phyloP scores from a whole-genome alignment of 2,888 invertebrate species.

The Pollenia amentaria region DNA sequence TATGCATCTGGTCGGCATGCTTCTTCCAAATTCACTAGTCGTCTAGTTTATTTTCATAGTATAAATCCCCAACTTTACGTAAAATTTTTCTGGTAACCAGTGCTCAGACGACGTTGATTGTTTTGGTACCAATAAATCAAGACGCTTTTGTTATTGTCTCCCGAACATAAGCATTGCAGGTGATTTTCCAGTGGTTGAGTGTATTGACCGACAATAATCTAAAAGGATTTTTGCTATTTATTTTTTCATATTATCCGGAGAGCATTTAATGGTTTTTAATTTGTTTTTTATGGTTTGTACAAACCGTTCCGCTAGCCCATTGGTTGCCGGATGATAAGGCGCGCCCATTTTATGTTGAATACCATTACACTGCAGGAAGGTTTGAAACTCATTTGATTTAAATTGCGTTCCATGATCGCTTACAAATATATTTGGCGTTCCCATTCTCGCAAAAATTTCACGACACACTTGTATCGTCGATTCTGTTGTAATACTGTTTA shows the following conservation, averaged over 20 bases:
- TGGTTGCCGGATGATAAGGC: constrained; percentile 56
- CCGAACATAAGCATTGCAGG: too few relatives aligned
- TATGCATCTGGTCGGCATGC: too few relatives aligned
- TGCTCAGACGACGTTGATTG: not conserved
- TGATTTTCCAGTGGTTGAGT: constrained; percentile 64
- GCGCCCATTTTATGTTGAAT: too few relatives aligned
- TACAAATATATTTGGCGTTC: not conserved
- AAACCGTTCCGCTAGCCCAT: constrained; percentile 43
- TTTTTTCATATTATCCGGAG: constrained; percentile 18
- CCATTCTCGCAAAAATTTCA: constrained; percentile 54
- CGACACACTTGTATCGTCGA: constrained; percentile 72
- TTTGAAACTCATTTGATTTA: constrained; percentile 3
- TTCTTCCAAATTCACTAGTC: too few relatives aligned
- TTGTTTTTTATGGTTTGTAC: constrained; percentile 66
- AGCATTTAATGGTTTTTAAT: too few relatives aligned
- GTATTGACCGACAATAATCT: constrained; percentile 66
- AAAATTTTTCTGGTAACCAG: not conserved
- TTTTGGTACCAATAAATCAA: too few relatives aligned
- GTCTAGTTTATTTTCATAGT: too few relatives aligned
- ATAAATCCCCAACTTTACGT: too few relatives aligned
- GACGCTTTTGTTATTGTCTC: too few relatives aligned
- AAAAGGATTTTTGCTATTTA: constrained; percentile 45
- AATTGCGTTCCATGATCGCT: constrained; percentile 11
- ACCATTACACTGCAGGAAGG: not conserved
- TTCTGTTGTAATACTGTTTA: constrained; percentile 43